Base-by-base conservation (phyloP, 37 sponge, comb jelly and placozoan species). In the Eunapius fragilis region DNA sequence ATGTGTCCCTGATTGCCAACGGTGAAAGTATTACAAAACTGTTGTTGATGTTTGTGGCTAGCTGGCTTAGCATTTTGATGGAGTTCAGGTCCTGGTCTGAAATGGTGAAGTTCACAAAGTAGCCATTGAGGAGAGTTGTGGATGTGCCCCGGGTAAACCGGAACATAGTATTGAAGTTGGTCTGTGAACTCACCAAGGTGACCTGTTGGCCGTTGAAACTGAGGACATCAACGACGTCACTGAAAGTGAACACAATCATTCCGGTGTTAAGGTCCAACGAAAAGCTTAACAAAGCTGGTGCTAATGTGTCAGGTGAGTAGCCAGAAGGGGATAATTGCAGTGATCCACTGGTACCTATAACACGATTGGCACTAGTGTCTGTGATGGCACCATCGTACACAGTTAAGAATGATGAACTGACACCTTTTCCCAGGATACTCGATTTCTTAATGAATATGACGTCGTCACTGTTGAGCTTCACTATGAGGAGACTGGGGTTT, bases 241-340 rank as follows among this genome's bases (percentile, higher is more conserved):
- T 81, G 69, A 97, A 97, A 13, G 90, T 93, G 25, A 97, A 86
- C 34, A 34, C 71, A 32, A 97, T 37, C 2, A 82, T 30, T 7
- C 95, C 97, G 79, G 22, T 87, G 82, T 97, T 82, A 87, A 97
- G 76, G 71, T 97, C 93, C 47, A 97, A 81, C 23, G 90, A 93
- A 83, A 94, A 97, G 67, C 79, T 76, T 2, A 58, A 31, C 71
- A 97, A 89, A 32, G 75, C 31, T 6, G 97, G 92, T 45, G 87
- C 85, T 14, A 88, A 70, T 2, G 50, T 67, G 37, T 97, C 97
- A 24, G 69, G 68, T 31, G 67, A 25, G 75, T 90, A 88, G 23
- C 22, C 41, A 23, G 67, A 67, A n/a, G 45, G 78, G 2, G 81
- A 81, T 19, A 25, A 78, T n/a, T 84, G 78, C 5, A 87, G 81